phyloP scores from a whole-genome alignment of 2,113 vertebrate genomes.

The Lepisosteus oculatus region DNA sequence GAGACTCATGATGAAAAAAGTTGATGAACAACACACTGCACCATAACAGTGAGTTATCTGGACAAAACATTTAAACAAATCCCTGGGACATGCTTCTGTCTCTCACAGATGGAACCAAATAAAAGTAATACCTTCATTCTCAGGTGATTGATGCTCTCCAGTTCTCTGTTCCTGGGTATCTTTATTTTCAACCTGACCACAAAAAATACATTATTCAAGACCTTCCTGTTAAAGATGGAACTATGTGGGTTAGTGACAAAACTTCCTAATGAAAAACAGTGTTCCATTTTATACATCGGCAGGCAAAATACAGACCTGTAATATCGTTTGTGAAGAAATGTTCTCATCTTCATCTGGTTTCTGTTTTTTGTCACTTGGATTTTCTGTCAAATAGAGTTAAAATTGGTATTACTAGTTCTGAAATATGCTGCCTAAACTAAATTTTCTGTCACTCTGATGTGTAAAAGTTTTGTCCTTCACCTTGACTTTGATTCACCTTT shows the following conservation, averaged over 20 bases:
- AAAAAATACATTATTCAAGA: too few relatives aligned
- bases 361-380: neutral
- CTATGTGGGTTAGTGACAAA: too few relatives aligned
- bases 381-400: neutral
- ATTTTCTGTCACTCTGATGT: neutral
- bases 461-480: neutral
- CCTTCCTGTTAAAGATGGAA: too few relatives aligned
- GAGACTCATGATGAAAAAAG: too few relatives aligned
- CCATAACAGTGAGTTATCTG: too few relatives aligned
- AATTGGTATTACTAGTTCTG: neutral
- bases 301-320: neutral
- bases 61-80: too few relatives aligned
- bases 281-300: too few relatives aligned
- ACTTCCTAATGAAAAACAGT: too few relatives aligned
- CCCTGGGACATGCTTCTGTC: neutral
- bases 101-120: neutral
- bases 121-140: too few relatives aligned
- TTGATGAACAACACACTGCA: too few relatives aligned
- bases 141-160: neutral
- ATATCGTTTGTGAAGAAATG: neutral
- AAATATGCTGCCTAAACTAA: too few relatives aligned
- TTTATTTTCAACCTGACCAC: neutral
- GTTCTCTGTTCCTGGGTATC: conserved; percentile 13
- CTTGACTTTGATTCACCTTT: neutral
- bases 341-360: neutral